A percentile compares a stretch with the other conserved stretches of the same genome.
Evolutionary conservation across 2,888 invertebrate species (phyloP).

Genomic region (Hirtodrosophila confusa): DNA sequence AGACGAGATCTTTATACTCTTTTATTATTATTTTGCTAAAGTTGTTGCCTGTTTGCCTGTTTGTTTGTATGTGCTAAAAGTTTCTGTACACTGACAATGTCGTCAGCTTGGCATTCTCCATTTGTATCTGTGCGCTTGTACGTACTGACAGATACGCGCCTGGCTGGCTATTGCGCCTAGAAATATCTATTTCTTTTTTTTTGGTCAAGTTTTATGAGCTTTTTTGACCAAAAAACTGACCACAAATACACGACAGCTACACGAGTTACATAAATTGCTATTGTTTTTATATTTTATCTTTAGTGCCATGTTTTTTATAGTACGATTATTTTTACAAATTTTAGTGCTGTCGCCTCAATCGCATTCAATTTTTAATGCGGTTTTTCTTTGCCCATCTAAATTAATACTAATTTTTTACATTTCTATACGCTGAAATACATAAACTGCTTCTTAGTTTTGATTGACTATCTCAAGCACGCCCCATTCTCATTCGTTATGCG

Average conservation of each 20-base stretch:
- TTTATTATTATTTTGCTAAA: conserved; percentile 38
- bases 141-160: conserved; percentile 10
- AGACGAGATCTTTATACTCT: conserved; percentile 51
- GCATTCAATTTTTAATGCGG: conserved; percentile 23
- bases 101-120: conserved; percentile 28
- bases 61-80: conserved; percentile 48
- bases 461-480: conserved; percentile 48
- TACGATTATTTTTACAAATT: conserved; percentile 1
- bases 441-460: conserved; percentile 8
- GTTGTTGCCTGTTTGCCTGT: conserved; percentile 11
- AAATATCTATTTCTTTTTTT: conserved; percentile 17
- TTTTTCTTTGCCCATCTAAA: conserved; percentile 22
- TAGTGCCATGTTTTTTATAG: conserved; percentile 1
- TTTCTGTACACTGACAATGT: conserved; percentile 37
- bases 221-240: conserved; percentile 19
- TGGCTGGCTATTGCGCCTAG: conserved; percentile 23
- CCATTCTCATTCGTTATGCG: neutral
- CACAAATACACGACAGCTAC: conserved; percentile 17
- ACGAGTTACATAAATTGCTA: conserved; percentile 18
- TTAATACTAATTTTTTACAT: conserved; percentile 3
- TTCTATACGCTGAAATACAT: neutral
- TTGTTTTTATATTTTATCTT: conserved; percentile 2
- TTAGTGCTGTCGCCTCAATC: conserved; percentile 10
- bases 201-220: conserved; percentile 40
- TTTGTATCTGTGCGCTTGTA: conserved; percentile 8